Conservation (phyloP, 2,113 vertebrate genomes). For the Pachypanchax playfairii region DNA sequence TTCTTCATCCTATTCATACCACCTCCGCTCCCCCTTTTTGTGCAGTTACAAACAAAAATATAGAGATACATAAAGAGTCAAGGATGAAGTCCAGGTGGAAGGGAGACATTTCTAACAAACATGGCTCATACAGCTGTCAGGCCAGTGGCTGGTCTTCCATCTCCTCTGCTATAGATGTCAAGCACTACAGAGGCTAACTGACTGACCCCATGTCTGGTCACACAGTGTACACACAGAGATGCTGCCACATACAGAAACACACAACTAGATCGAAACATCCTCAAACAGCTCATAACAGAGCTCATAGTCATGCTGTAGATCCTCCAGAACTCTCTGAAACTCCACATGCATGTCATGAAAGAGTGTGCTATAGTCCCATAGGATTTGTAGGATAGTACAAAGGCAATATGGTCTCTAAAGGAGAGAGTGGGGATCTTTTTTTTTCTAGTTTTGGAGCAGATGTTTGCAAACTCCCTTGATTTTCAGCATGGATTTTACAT, state of each 20-base stretch:
- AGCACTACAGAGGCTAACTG: conserved; percentile 53
- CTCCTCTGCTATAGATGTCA: conserved; percentile 23
- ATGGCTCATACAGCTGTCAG: conserved; percentile 14
- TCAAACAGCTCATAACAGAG: conserved; percentile 28
- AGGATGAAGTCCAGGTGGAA: background rate
- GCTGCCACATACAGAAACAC: conserved; percentile 28
- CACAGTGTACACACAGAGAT: conserved; percentile 35
- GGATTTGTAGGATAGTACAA: conserved; percentile 8
- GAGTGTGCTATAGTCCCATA: background rate
- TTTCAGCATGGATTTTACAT: conserved; percentile 27
- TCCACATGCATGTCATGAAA: conserved; percentile 9
- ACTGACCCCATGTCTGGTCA: conserved; percentile 59
- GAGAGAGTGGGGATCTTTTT: background rate
- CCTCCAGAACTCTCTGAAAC: conserved; percentile 1
- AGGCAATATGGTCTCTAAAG: conserved; percentile 1
- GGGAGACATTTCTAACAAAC: conserved; percentile 4
- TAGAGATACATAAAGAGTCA: too few species aligned
- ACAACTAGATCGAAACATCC: conserved; percentile 25
- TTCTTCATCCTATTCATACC: conserved; percentile 21
- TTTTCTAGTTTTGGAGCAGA: conserved; percentile 1
- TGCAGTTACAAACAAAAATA: conserved; percentile 25
- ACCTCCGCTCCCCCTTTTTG: too few species aligned
- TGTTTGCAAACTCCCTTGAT: conserved; percentile 27
- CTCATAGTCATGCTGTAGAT: conserved; percentile 21
- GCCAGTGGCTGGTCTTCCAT: conserved; percentile 6